Evolutionary conservation across 2,888 invertebrate genomes (phyloP).

Genomic region (Acanthacorydalis orientalis): DNA sequence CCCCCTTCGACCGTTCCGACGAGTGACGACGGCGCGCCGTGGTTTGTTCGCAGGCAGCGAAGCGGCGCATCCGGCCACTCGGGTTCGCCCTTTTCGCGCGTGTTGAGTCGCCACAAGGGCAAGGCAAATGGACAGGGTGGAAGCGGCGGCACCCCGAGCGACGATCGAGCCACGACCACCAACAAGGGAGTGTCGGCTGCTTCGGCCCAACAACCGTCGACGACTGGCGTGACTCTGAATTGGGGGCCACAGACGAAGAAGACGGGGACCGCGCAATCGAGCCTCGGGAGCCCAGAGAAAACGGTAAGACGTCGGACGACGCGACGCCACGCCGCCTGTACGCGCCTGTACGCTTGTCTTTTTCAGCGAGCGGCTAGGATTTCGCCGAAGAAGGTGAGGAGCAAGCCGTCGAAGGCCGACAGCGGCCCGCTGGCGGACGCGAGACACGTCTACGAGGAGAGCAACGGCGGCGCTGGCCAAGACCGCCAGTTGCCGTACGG

Average conservation of each 20-base stretch:
- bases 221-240: neutral
- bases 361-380: too few species aligned
- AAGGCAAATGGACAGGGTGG: neutral
- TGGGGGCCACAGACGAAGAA: conserved; percentile 1
- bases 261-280: conserved; percentile 5
- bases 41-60: neutral
- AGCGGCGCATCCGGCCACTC: neutral
- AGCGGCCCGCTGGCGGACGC: too few species aligned
- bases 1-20: too few species aligned
- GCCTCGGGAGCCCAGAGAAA: conserved; percentile 7
- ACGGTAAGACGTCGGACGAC: neutral
- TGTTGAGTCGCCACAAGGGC: neutral
- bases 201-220: neutral
- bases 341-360: too few species aligned
- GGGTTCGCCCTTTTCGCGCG: neutral
- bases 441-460: too few species aligned
- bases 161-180: too few species aligned
- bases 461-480: too few species aligned
- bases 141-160: neutral
- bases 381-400: too few species aligned
- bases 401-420: too few species aligned
- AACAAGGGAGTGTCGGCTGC: neutral
- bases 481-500: too few species aligned
- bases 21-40: too few species aligned
- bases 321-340: too few species aligned